Percentiles rank a stretch among this genome's conserved stretches.
phyloP scores from a whole-genome alignment of 2,888 invertebrate genomes.

The Pachliopta kotzebuea region DNA sequence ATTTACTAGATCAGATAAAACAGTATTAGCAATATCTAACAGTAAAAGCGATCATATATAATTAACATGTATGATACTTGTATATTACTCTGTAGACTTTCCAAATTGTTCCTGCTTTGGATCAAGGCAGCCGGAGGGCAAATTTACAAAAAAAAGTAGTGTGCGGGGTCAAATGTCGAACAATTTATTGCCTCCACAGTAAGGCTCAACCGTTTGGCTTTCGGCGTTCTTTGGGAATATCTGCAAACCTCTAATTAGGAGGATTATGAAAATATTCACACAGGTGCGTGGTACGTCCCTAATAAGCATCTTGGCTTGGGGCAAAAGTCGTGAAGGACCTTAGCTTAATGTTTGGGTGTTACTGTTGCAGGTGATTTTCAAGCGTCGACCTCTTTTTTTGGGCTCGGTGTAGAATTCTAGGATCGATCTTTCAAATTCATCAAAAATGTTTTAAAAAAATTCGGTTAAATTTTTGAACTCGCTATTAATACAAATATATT shows the following conservation, averaged over 20 bases:
- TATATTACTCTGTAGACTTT: constrained; percentile 53
- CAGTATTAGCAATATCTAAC: background rate
- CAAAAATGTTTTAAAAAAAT: background rate
- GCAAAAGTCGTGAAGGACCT: constrained; percentile 69
- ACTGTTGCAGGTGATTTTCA: constrained; percentile 66
- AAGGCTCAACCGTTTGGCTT: constrained; percentile 69
- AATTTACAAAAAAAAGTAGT: constrained; percentile 70
- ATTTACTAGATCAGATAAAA: background rate
- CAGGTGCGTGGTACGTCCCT: constrained; percentile 75
- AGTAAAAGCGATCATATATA: background rate
- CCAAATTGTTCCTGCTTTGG: constrained; percentile 44
- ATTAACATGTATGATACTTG: background rate
- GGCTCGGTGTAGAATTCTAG: constrained; percentile 60
- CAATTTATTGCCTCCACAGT: constrained; percentile 78
- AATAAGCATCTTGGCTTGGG: constrained; percentile 76
- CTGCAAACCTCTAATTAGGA: constrained; percentile 79
- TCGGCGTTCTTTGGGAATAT: constrained; percentile 71
- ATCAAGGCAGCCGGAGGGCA: constrained; percentile 65
- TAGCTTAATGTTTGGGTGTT: constrained; percentile 72
- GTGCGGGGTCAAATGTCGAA: constrained; percentile 77
- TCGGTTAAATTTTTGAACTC: too few relatives aligned
- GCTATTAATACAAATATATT: too few relatives aligned
- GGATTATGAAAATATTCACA: constrained; percentile 80
- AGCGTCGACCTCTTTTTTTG: constrained; percentile 44
- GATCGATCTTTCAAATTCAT: constrained; percentile 31